A percentile compares a stretch with the other conserved stretches of the same genome.
phyloP scores from a whole-genome alignment of 2,797 vertebrate genomes.

The Zenarchopterus dispar region DNA sequence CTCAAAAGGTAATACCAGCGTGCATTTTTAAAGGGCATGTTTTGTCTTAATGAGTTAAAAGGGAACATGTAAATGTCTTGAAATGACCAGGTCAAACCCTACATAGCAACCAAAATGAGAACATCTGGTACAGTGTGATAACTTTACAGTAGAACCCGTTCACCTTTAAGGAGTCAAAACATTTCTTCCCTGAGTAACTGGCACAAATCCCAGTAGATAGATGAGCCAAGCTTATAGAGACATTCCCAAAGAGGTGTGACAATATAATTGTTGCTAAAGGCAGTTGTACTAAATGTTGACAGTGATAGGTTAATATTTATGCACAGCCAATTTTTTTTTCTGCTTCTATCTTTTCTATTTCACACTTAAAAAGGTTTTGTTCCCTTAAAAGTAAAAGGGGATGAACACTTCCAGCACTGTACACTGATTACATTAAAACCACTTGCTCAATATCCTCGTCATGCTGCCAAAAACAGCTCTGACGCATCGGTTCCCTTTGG shows the following conservation, averaged over 20 bases:
- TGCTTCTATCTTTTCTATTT: too few relatives aligned
- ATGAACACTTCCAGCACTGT: not conserved
- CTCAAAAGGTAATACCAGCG: too few relatives aligned
- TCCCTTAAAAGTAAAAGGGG: not conserved
- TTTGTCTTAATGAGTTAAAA: not conserved
- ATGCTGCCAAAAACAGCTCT: not conserved
- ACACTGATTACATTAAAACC: not conserved
- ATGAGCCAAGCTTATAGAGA: too few relatives aligned
- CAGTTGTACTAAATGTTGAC: too few relatives aligned
- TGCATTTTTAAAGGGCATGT: too few relatives aligned
- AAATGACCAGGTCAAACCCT: not conserved
- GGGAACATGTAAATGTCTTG: not conserved
- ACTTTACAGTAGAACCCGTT: not conserved
- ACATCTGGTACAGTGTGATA: not conserved
- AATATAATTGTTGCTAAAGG: too few relatives aligned
- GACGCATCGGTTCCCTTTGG: not conserved
- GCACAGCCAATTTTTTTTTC: too few relatives aligned
- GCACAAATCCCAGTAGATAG: too few relatives aligned
- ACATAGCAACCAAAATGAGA: not conserved
- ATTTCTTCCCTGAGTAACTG: not conserved
- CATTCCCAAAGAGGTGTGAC: too few relatives aligned
- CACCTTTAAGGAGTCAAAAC: not conserved
- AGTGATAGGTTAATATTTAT: too few relatives aligned
- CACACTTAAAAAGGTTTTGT: not conserved
- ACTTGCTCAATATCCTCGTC: not conserved